phyloP scores from a whole-genome alignment of 2,888 invertebrate species.

The Scrobipalpa costella region DNA sequence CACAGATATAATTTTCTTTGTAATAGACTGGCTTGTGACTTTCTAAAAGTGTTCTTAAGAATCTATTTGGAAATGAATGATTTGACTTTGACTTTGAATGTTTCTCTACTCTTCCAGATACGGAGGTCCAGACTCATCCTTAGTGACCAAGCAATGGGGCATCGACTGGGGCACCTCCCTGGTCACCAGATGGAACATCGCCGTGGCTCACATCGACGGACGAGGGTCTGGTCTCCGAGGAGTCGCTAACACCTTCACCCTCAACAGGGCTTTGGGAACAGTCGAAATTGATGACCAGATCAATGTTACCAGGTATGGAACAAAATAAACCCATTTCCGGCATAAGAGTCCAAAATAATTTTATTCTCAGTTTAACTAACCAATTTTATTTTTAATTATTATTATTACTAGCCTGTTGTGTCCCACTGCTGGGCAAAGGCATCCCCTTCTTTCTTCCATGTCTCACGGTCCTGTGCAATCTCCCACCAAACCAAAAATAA shows the following conservation, averaged over 20 bases:
- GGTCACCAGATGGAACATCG: conserved; percentile 90
- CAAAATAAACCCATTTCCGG: too few relatives aligned
- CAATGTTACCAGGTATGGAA: conserved; percentile 85
- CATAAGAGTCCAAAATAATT: too few relatives aligned
- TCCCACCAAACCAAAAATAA: too few relatives aligned
- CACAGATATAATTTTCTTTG: too few relatives aligned
- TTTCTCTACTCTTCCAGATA: conserved; percentile 81
- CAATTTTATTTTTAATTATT: too few relatives aligned
- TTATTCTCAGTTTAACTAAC: too few relatives aligned
- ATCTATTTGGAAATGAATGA: neutral
- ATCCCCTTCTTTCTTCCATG: too few relatives aligned
- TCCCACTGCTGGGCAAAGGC: too few relatives aligned
- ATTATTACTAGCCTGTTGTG: too few relatives aligned
- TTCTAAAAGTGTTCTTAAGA: too few relatives aligned
- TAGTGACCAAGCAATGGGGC: conserved; percentile 90
- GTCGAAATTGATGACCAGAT: conserved; percentile 96
- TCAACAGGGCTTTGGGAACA: conserved; percentile 92
- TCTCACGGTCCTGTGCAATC: too few relatives aligned
- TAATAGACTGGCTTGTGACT: too few relatives aligned
- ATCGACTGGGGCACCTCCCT: conserved; percentile 95
- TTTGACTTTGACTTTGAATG: conserved; percentile 7
- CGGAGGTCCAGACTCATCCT: conserved; percentile 94
- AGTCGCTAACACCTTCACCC: conserved; percentile 88
- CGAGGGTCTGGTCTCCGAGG: conserved; percentile 94
- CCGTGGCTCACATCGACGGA: conserved; percentile 94